These are phyloP conservation scores for Atta cephalotes DNA, from an alignment of 1,140 invertebrate genomes.

Conservation along the genomic window DNA sequence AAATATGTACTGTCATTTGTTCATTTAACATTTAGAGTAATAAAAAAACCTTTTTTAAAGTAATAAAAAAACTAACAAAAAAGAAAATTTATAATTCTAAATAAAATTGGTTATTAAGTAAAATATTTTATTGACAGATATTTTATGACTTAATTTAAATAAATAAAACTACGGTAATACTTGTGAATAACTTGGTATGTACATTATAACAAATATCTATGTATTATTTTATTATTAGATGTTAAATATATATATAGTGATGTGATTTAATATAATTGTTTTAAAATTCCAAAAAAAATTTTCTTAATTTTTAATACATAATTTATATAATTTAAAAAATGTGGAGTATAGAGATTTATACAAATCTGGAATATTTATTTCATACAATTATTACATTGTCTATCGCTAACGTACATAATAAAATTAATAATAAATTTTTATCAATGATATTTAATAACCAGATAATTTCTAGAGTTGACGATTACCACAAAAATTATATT, in stretches of 20 bases:
- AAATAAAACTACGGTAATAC: not conserved
- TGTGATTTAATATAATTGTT: not conserved
- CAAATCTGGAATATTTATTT: not conserved
- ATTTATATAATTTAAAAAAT: not conserved
- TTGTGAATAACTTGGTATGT: conserved; percentile 9
- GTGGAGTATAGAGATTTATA: not conserved
- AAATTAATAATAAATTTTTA: not conserved
- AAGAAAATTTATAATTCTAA: not conserved
- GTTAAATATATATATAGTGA: not conserved
- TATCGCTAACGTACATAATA: not conserved
- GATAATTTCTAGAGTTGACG: not conserved
- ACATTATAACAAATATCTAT: not conserved
- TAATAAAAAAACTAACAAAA: not conserved
- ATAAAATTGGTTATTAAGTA: not conserved
- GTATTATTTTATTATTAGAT: not conserved
- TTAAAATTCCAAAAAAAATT: not conserved
- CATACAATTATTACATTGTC: conserved; percentile 16
- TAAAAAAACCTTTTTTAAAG: not conserved
- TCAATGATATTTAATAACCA: not conserved
- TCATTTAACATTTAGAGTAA: not conserved
- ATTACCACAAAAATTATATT: no score
- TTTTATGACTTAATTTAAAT: not conserved
- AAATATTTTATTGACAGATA: not conserved
- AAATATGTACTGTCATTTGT: not conserved
- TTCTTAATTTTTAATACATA: not conserved